Conservation (phyloP, 2,888 invertebrate species). For the Xylota sylvarum region DNA sequence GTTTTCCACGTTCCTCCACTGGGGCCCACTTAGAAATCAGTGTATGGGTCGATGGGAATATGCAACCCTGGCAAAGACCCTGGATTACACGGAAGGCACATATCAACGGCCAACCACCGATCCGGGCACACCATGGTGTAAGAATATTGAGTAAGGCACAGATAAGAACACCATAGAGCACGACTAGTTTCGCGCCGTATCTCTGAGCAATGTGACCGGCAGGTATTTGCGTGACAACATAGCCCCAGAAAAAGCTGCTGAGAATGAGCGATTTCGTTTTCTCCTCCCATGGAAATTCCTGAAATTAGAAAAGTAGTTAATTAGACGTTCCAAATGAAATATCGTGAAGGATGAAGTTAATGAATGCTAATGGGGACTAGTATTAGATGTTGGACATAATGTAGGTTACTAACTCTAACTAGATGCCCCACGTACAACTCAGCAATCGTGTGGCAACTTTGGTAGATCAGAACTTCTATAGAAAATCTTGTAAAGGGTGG, state of each 20-base stretch:
- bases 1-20: conserved; percentile 87
- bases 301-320: conserved; percentile 66
- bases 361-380: too few species aligned
- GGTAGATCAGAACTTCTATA: too few species aligned
- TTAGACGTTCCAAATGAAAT: too few species aligned
- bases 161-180: conserved; percentile 86
- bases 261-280: conserved; percentile 86
- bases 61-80: conserved; percentile 89
- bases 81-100: conserved; percentile 88
- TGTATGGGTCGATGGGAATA: conserved; percentile 89
- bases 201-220: conserved; percentile 89
- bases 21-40: conserved; percentile 91
- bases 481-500: too few species aligned
- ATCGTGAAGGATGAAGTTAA: too few species aligned
- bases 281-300: conserved; percentile 88
- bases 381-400: too few species aligned
- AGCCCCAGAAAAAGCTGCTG: conserved; percentile 90
- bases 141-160: conserved; percentile 89
- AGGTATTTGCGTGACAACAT: conserved; percentile 88
- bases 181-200: conserved; percentile 89
- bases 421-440: too few species aligned
- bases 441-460: too few species aligned
- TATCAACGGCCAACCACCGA: conserved; percentile 88
- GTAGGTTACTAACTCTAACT: too few species aligned
- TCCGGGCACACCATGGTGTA: conserved; percentile 89